phyloP scores from a whole-genome alignment of 1,140 invertebrate species.

The Propsilocerus akamusi region DNA sequence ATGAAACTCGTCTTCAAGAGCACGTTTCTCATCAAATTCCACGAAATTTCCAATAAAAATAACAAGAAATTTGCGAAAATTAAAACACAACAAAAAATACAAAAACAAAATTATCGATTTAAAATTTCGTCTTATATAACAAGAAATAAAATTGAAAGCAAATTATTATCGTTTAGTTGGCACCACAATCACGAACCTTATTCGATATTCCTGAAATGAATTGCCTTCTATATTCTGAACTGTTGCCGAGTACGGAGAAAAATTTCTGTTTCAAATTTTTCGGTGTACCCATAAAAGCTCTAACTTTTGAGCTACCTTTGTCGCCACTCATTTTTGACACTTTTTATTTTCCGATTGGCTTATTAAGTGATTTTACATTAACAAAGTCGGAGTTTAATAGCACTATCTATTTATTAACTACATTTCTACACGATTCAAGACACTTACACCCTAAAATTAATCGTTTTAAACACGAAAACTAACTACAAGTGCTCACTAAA shows the following conservation, averaged over 20 bases:
- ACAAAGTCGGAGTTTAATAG: not conserved
- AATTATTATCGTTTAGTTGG: too few relatives aligned
- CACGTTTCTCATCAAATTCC: not conserved
- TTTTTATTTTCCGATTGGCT: too few relatives aligned
- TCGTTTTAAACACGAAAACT: slow-evolving; percentile 1
- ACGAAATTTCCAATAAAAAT: not conserved
- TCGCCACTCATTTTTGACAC: slow-evolving; percentile 11
- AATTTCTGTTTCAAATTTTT: slow-evolving; percentile 26
- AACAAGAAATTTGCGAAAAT: not conserved
- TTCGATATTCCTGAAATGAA: slow-evolving; percentile 20
- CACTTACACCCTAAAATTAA: not conserved
- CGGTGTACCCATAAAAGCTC: slow-evolving; percentile 25
- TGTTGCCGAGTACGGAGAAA: slow-evolving; percentile 25
- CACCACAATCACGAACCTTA: slow-evolving; percentile 21
- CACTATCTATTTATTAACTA: not conserved
- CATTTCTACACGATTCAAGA: not conserved
- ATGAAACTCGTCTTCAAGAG: not conserved
- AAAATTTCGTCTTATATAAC: not conserved
- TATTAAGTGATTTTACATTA: not conserved
- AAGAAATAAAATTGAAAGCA: not conserved
- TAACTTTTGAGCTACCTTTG: slow-evolving; percentile 23
- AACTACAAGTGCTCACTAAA: slow-evolving; percentile 1
- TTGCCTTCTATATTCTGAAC: slow-evolving; percentile 23
- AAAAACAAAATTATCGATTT: not conserved
- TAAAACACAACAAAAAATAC: not conserved